Evolutionary conservation across 2,888 invertebrate species (phyloP).

Genomic region (Leptinotarsa peninsularis): DNA sequence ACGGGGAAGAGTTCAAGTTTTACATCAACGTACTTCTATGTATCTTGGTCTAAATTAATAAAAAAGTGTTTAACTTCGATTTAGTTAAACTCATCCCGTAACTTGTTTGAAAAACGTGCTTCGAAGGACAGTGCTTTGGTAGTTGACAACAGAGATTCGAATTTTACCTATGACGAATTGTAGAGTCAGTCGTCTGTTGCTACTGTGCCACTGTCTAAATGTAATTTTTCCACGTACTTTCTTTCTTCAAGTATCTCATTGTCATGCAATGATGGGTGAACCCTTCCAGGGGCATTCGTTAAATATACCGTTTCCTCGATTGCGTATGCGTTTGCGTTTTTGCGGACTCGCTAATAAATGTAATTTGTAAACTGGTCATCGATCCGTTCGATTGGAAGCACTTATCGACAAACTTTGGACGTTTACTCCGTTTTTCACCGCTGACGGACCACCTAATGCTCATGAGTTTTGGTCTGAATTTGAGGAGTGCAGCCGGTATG

Average conservation of each 20-base stretch:
- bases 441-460: background rate
- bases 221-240: background rate
- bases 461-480: constrained; percentile 23
- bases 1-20: too few relatives aligned
- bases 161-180: too few relatives aligned
- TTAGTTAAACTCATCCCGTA: too few relatives aligned
- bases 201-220: background rate
- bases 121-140: too few relatives aligned
- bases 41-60: too few relatives aligned
- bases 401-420: constrained; percentile 35
- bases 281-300: constrained; percentile 11
- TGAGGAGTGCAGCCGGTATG: too few relatives aligned
- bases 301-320: constrained; percentile 25
- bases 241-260: background rate
- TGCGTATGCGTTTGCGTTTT: constrained; percentile 31
- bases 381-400: constrained; percentile 32
- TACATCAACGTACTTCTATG: too few relatives aligned
- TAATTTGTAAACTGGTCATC: constrained; percentile 39
- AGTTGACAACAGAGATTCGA: too few relatives aligned
- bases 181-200: too few relatives aligned
- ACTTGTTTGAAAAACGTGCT: too few relatives aligned
- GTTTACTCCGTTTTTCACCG: constrained; percentile 20
- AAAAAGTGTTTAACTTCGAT: too few relatives aligned
- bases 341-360: constrained; percentile 35
- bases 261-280: constrained; percentile 5